Evolutionary conservation across 2,113 vertebrate species (phyloP).

Genomic region (Rattus norvegicus): GRCr8 NC_086030.1:25871001-25871500

Average conservation of each 20-base stretch:
- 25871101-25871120: background rate
- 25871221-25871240: background rate
- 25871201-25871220: background rate
- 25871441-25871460: background rate
- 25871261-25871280: background rate
- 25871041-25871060: background rate
- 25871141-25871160: too few relatives aligned
- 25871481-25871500: background rate
- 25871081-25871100: background rate
- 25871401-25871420: background rate
- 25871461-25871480: background rate
- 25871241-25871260: background rate
- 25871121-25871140: background rate
- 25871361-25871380: background rate
- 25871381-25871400: background rate
- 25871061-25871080: background rate
- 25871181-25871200: background rate
- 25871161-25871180: too few relatives aligned
- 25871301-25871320: background rate
- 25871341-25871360: background rate
- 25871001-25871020: background rate
- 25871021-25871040: background rate
- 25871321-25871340: background rate
- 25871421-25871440: background rate
- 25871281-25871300: slow-evolving; percentile 42